These are phyloP conservation scores for Phymorhynchus buccinoides DNA, from an alignment of 1,140 invertebrate species.

Conservation along the genomic window DNA sequence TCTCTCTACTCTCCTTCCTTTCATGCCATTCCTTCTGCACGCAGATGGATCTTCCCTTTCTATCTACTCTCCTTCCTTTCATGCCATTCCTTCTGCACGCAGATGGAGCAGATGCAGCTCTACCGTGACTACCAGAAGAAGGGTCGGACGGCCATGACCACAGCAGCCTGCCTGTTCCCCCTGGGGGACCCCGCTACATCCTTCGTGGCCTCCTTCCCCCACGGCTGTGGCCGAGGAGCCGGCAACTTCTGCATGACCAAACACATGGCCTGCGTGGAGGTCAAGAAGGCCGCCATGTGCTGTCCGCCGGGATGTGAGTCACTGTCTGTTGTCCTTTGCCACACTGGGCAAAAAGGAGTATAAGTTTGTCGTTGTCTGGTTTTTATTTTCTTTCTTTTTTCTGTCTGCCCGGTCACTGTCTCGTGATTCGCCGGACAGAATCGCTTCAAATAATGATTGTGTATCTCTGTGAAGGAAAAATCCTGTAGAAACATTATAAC, in stretches of 20 bases:
- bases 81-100: background rate
- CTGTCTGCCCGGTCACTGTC: too few relatives aligned
- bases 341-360: too few relatives aligned
- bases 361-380: background rate
- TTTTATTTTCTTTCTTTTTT: too few relatives aligned
- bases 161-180: background rate
- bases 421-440: too few relatives aligned
- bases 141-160: background rate
- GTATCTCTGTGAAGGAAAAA: too few relatives aligned
- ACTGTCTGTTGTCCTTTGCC: too few relatives aligned
- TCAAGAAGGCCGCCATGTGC: background rate
- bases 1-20: too few relatives aligned
- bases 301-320: background rate
- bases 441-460: too few relatives aligned
- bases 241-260: background rate
- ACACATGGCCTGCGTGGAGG: background rate
- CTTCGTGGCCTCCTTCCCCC: background rate
- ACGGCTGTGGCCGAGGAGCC: background rate
- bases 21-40: too few relatives aligned
- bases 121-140: background rate
- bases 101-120: background rate
- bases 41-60: too few relatives aligned
- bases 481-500: background rate
- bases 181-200: background rate
- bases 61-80: too few relatives aligned